Percentiles rank a stretch among this genome's conserved stretches.
These are phyloP conservation scores for Hydractinia echinata DNA, from an alignment of 30 jellyfish, hydroid and myxozoan species.

Conservation along the genomic window DNA sequence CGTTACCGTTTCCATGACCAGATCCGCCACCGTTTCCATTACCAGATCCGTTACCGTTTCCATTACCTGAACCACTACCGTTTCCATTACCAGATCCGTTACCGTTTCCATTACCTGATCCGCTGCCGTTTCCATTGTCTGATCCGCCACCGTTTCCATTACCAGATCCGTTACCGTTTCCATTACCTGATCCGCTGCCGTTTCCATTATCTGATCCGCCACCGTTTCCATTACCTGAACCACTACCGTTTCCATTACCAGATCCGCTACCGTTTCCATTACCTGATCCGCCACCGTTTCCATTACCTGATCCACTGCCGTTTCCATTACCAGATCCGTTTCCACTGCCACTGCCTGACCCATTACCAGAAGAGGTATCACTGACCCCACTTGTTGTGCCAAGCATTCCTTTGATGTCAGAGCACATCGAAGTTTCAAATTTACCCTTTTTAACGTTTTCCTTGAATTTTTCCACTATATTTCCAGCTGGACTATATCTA, in stretches of 20 bases:
- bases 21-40: not conserved
- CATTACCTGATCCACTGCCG: not conserved
- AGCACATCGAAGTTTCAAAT: conserved; percentile 55
- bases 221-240: not conserved
- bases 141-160: not conserved
- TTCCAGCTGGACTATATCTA: conserved; percentile 84
- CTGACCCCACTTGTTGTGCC: too few species aligned
- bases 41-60: not conserved
- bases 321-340: not conserved
- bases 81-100: not conserved
- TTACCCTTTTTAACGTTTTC: conserved; percentile 70
- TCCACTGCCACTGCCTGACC: not conserved
- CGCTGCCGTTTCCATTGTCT: not conserved
- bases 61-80: not conserved
- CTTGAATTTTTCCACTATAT: conserved; percentile 43
- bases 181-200: not conserved
- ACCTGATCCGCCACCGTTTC: not conserved
- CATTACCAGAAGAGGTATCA: not conserved
- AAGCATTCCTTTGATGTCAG: conserved; percentile 10
- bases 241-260: not conserved
- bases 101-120: not conserved
- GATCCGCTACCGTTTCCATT: not conserved
- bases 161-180: not conserved
- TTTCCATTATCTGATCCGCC: not conserved
- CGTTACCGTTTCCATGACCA: not conserved